Evolutionary conservation across 2,113 vertebrate genomes (phyloP).

Genomic region (Clarias gariepinus): DNA sequence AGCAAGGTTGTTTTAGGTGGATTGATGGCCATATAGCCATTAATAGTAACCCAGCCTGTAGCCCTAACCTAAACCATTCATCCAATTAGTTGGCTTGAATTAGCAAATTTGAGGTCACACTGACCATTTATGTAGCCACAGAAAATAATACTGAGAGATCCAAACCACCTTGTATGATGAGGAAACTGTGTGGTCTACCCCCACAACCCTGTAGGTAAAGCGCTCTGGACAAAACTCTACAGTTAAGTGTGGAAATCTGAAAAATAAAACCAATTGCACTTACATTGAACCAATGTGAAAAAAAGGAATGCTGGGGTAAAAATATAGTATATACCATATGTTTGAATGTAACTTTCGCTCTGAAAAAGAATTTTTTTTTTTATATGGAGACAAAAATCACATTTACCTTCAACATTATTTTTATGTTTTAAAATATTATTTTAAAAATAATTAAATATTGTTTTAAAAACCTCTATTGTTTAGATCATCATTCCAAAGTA

Average conservation of each 20-base stretch:
- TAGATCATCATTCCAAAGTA: background rate
- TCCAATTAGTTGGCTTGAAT: conserved; percentile 6
- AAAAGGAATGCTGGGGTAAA: background rate
- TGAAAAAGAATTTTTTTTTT: background rate
- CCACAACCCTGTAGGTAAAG: background rate
- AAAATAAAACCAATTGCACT: background rate
- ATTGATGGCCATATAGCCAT: background rate
- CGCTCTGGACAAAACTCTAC: background rate
- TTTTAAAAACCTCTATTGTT: conserved; percentile 25
- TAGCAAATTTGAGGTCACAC: background rate
- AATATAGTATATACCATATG: background rate
- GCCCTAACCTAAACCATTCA: background rate
- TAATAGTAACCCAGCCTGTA: background rate
- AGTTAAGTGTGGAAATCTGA: conserved; percentile 4
- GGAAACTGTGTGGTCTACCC: background rate
- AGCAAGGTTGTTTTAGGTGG: background rate
- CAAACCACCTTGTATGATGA: conserved; percentile 10
- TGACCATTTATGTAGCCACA: conserved; percentile 7
- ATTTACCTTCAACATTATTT: background rate
- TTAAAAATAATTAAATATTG: no score
- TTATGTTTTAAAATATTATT: no score
- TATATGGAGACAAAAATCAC: background rate
- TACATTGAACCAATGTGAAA: background rate
- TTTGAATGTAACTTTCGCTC: background rate
- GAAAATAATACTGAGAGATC: background rate